Conservation (phyloP, 2,113 vertebrate species). For the Jacana jacana region DNA sequence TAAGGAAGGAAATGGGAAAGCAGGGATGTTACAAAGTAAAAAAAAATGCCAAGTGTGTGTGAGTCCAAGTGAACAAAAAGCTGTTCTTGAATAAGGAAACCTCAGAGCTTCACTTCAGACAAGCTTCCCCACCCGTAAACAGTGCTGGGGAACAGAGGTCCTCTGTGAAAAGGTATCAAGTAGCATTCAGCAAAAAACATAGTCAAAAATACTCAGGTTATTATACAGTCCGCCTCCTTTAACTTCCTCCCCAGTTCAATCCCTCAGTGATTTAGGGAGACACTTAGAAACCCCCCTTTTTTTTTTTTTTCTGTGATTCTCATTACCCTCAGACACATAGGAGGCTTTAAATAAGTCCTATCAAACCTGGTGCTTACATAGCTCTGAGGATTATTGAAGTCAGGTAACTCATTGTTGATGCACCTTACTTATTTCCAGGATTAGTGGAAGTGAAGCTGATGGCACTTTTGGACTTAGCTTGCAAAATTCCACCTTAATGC, state of each 20-base stretch:
- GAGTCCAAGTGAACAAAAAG: background rate
- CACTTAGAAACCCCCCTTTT: background rate
- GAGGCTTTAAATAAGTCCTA: background rate
- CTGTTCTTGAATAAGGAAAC: background rate
- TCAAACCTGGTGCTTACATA: background rate
- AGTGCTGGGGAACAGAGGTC: background rate
- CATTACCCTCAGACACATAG: background rate
- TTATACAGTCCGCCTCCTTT: background rate
- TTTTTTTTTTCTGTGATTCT: background rate
- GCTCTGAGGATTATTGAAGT: background rate
- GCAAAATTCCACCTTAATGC: background rate
- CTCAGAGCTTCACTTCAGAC: background rate
- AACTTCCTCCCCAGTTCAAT: background rate
- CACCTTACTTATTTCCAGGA: background rate
- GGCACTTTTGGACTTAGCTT: background rate
- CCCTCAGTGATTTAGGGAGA: background rate
- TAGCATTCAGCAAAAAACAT: accelerated
- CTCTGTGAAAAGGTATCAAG: background rate
- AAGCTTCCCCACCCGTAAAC: background rate
- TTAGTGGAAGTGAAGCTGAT: background rate
- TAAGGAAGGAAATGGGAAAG: background rate
- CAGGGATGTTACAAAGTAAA: background rate
- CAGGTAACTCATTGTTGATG: background rate
- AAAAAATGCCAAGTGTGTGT: background rate
- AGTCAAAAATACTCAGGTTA: background rate